Evolutionary conservation across 2,888 invertebrate genomes (phyloP), one percentile per base, ranked within the genome.

Genomic region (Nymphalis c-album): DNA sequence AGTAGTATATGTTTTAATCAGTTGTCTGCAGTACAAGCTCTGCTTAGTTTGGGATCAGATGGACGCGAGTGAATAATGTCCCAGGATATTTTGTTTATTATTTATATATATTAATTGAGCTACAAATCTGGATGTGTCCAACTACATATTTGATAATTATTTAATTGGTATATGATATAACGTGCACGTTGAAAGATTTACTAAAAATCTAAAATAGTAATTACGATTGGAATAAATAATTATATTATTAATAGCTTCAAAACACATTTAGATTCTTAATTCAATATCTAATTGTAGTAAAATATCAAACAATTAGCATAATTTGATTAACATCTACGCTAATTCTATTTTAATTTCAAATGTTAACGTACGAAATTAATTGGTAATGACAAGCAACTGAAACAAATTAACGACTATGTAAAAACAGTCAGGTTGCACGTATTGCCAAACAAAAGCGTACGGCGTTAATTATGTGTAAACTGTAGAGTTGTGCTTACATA

Each of bases 391-490:
- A 55, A 48, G 26, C 13, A 40, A 13, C 63, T 53, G 48, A 47
- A 48, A 45, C 55, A 68, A 62, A 57, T 63, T n/a, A 8, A 4
- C 18, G 65, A 64, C 68, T 70, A 72, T 70, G 67, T 70, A 64
- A 66, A 70, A 61, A 68, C 55, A 66, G 59, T 69, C 62, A 69
- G 51, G 59, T 53, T 64, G 63, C 53, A 55, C 31, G 26, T 55
- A n/a, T 55, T 70, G 45, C 61, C 60, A 65, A 57, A 69, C 51
- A 70, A 61, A 65, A 65, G 35, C 48, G 48, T 31, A 31, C 51
- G 67, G 63, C 63, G 65, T 64, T 70, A 72, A 68, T 72, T 66
- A 72, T 70, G 71, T 72, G 65, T 68, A 70, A 72, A 70, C 70
- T 68, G 60, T 48, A 48, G 18, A 10, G 60, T 60, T 50, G 65